phyloP scores from a whole-genome alignment of 1,140 invertebrate species.

The Aphis gossypii region DNA sequence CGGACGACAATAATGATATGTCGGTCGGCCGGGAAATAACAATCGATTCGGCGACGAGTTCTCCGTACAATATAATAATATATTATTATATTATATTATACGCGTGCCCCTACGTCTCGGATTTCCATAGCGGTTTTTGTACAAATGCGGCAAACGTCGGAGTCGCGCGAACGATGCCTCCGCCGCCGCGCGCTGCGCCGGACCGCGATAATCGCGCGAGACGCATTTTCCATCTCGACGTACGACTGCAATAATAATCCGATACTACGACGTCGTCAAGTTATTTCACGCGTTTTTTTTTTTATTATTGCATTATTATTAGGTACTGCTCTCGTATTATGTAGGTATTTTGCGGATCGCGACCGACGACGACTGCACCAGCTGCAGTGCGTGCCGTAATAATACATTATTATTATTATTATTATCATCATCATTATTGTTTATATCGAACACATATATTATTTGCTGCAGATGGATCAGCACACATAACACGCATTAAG shows the following conservation, averaged over 20 bases:
- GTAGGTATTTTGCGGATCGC: not conserved
- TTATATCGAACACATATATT: too few species aligned
- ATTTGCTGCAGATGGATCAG: too few species aligned
- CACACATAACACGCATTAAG: not conserved
- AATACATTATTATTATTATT: not conserved
- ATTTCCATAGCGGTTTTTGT: constrained; percentile 42
- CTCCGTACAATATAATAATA: not conserved
- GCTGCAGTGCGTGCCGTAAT: not conserved
- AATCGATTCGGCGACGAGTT: constrained; percentile 39
- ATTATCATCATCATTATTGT: too few species aligned
- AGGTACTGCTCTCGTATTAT: not conserved
- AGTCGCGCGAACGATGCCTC: not conserved
- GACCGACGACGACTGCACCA: not conserved
- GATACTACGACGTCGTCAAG: not conserved
- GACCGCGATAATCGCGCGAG: not conserved
- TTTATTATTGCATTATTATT: not conserved
- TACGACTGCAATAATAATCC: not conserved
- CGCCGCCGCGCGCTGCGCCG: not conserved
- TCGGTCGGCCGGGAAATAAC: constrained; percentile 9
- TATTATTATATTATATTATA: not conserved
- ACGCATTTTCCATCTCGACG: not conserved
- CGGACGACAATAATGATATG: not conserved
- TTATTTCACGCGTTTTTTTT: constrained; percentile 9
- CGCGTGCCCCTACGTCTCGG: not conserved
- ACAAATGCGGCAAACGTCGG: constrained; percentile 11